Conservation (phyloP, 92 coral and sea anemone species). For the Micromussa lordhowensis region DNA sequence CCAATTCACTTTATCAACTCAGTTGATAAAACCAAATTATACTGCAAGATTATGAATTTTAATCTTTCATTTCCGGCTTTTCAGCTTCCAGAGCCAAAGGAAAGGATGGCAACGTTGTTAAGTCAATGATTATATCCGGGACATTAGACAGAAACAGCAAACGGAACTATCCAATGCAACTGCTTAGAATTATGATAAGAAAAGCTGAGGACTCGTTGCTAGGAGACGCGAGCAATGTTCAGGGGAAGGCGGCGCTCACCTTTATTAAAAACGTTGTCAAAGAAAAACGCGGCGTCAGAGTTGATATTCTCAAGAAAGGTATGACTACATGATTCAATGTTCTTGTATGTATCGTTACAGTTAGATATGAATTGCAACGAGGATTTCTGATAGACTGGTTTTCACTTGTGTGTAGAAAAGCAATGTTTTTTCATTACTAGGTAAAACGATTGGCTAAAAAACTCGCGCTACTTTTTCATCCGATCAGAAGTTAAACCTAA, state of each 20-base stretch:
- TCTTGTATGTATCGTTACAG: neutral
- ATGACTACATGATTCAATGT: neutral
- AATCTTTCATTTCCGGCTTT: too few species aligned
- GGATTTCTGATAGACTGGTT: too few species aligned
- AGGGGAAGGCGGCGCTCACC: neutral
- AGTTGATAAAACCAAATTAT: too few species aligned
- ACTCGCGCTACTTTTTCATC: too few species aligned
- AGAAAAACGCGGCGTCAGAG: neutral
- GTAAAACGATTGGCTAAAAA: too few species aligned
- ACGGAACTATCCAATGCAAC: neutral
- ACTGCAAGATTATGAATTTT: too few species aligned
- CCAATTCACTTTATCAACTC: too few species aligned
- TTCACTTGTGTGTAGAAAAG: too few species aligned
- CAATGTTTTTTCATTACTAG: too few species aligned
- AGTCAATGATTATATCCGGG: neutral
- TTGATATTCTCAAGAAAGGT: slow-evolving; percentile 4
- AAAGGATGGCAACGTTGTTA: neutral
- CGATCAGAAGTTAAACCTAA: too few species aligned
- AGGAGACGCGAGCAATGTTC: neutral
- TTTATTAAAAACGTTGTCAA: neutral
- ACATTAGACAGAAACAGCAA: neutral
- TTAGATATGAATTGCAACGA: neutral
- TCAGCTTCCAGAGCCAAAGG: neutral
- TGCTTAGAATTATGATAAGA: slow-evolving; percentile 5
- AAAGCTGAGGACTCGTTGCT: slow-evolving; percentile 4